These are phyloP conservation scores for Otus sunia DNA, from an alignment of 2,113 vertebrate genomes.

Conservation along the genomic window DNA sequence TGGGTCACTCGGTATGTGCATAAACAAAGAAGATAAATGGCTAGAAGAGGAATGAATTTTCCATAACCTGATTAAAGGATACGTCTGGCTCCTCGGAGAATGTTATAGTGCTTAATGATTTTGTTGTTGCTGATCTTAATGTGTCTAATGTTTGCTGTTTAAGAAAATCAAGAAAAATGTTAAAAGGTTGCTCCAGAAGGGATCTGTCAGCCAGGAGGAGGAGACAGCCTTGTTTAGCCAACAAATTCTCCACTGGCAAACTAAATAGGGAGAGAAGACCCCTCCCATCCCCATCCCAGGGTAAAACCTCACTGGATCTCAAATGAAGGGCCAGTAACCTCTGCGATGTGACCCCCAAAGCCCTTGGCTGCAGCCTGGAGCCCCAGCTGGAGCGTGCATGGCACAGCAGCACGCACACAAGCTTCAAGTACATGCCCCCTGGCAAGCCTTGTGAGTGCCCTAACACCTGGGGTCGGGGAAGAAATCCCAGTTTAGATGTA, in stretches of 20 bases:
- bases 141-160: conserved; percentile 77
- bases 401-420: accelerated
- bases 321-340: neutral
- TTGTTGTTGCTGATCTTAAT: conserved; percentile 77
- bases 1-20: conserved; percentile 62
- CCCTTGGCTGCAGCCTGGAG: neutral
- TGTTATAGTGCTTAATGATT: conserved; percentile 73
- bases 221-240: neutral
- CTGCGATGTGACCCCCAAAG: accelerated
- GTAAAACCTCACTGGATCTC: neutral
- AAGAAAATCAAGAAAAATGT: conserved; percentile 78
- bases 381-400: neutral
- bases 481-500: neutral
- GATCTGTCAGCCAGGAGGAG: conserved; percentile 6
- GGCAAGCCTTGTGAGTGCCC: neutral
- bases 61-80: conserved; percentile 76
- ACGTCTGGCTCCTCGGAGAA: conserved; percentile 72
- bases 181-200: conserved; percentile 66
- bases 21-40: conserved; percentile 77
- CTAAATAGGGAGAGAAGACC: neutral
- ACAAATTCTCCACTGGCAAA: neutral
- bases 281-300: neutral
- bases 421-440: accelerated
- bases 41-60: conserved; percentile 72
- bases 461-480: neutral